Conservation (phyloP, 2,113 vertebrate species). For the Eubucco bourcierii region DNA sequence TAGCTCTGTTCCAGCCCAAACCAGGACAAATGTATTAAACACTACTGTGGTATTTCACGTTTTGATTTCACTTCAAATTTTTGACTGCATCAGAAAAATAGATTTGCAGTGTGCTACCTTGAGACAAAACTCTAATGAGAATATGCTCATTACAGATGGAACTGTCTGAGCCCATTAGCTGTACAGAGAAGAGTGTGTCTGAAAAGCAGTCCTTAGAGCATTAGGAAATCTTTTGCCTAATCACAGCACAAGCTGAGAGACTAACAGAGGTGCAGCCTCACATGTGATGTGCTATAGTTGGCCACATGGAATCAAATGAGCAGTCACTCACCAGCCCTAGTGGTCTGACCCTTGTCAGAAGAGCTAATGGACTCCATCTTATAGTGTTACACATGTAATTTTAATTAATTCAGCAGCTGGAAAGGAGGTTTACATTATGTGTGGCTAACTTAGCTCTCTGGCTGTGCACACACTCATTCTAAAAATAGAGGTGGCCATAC, state of each 20-base stretch:
- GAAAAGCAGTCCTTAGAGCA: neutral
- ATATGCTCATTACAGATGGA: slow-evolving; percentile 23
- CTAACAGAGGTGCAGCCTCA: neutral
- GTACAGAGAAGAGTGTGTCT: neutral
- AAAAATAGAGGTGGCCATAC: neutral
- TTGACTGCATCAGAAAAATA: neutral
- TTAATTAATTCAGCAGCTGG: neutral
- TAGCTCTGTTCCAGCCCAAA: neutral
- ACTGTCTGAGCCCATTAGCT: slow-evolving; percentile 27
- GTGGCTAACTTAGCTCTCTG: neutral
- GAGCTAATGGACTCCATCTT: neutral
- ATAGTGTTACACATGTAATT: fast-evolving
- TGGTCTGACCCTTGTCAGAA: neutral
- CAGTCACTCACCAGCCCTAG: neutral
- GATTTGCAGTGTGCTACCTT: neutral
- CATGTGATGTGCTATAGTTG: neutral
- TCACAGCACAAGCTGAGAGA: neutral
- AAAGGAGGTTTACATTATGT: neutral
- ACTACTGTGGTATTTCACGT: neutral
- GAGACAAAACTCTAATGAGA: slow-evolving; percentile 18
- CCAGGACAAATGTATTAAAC: neutral
- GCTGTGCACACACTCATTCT: neutral
- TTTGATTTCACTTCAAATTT: neutral
- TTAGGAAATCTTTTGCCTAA: neutral
- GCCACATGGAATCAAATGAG: neutral